Conservation (phyloP, 1,140 invertebrate species). For the Drosophila nannoptera region DNA sequence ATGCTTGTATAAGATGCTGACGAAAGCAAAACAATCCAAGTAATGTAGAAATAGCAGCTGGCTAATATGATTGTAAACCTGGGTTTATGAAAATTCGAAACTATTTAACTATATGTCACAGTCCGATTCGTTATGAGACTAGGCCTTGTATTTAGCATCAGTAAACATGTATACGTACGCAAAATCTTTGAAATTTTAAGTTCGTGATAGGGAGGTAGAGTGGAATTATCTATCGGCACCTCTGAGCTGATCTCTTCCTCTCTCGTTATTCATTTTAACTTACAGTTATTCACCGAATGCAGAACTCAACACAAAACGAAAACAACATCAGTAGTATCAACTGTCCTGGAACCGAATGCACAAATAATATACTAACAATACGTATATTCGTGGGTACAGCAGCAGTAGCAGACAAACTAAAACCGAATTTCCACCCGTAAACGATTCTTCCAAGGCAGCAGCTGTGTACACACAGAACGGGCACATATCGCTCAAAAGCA, state of each 20-base stretch:
- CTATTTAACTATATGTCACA: not conserved
- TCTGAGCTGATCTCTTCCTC: constrained; percentile 42
- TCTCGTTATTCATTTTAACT: constrained; percentile 35
- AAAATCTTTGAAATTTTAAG: constrained; percentile 44
- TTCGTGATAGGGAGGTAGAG: constrained; percentile 32
- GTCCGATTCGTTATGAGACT: not conserved
- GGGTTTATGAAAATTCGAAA: not conserved
- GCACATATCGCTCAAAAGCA: constrained; percentile 12
- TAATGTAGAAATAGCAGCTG: constrained; percentile 3
- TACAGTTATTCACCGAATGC: constrained; percentile 48
- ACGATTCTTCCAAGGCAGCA: constrained; percentile 65
- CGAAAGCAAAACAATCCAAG: constrained; percentile 37
- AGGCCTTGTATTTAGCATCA: constrained; percentile 26
- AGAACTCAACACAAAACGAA: constrained; percentile 9
- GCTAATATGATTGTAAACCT: not conserved
- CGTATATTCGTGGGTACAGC: constrained; percentile 35
- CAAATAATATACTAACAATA: constrained; percentile 21
- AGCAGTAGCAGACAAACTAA: constrained; percentile 27
- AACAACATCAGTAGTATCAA: constrained; percentile 15
- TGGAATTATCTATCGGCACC: constrained; percentile 28
- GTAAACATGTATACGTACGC: constrained; percentile 41
- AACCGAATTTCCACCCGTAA: constrained; percentile 69
- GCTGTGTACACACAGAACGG: constrained; percentile 36
- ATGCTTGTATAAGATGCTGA: constrained; percentile 31
- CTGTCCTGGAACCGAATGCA: constrained; percentile 8